phyloP scores from a whole-genome alignment of 37 sponge, comb jelly and placozoan species.

The Haliclona indistincta region DNA sequence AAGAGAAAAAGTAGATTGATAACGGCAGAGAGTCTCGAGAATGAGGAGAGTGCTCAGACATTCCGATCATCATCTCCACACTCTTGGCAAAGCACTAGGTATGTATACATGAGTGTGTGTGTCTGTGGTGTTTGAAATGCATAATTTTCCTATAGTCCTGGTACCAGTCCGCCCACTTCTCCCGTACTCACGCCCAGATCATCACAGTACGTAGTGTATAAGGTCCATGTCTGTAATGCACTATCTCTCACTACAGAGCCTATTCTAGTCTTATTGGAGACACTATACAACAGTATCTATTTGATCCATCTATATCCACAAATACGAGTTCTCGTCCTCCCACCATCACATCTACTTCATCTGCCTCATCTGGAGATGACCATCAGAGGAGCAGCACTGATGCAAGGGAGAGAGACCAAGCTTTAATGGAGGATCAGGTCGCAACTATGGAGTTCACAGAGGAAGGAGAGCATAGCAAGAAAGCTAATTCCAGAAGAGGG shows the following conservation, averaged over 20 bases:
- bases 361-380: no score
- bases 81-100: conserved; percentile 42
- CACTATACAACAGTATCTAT: conserved; percentile 39
- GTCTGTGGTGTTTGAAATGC: no score
- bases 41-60: neutral
- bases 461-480: no score
- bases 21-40: neutral
- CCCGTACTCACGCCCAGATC: conserved; percentile 42
- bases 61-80: conserved; percentile 16
- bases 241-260: conserved; percentile 14
- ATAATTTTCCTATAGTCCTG: conserved; percentile 28
- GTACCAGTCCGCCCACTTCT: conserved; percentile 48
- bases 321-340: no score
- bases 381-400: no score
- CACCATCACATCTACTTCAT: no score
- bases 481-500: no score
- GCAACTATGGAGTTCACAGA: no score
- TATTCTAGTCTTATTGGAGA: conserved; percentile 21
- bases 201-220: conserved; percentile 27
- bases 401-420: no score
- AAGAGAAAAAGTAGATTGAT: no score
- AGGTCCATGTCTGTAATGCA: neutral
- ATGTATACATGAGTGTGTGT: no score
- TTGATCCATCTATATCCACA: conserved; percentile 22
- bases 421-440: no score